phyloP scores from a whole-genome alignment of 2,888 invertebrate genomes.

The Monochamus alternatus region DNA sequence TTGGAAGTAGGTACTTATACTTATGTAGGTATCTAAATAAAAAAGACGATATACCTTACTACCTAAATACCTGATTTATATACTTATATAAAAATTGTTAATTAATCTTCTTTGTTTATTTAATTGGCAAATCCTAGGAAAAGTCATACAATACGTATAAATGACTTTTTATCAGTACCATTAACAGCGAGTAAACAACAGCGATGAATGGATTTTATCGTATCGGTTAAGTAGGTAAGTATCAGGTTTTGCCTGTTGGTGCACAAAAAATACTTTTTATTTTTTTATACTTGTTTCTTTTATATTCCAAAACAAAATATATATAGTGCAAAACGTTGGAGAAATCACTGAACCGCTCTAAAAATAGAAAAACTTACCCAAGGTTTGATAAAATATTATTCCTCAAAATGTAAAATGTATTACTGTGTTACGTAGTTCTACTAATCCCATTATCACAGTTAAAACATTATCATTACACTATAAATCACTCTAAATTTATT shows the following conservation, averaged over 20 bases:
- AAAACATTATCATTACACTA: conserved; percentile 35
- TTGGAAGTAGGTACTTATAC: too few relatives aligned
- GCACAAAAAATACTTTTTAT: too few relatives aligned
- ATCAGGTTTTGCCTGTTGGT: neutral
- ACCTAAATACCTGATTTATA: too few relatives aligned
- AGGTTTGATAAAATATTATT: conserved; percentile 29
- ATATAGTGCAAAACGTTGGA: conserved; percentile 12
- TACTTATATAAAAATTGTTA: too few relatives aligned
- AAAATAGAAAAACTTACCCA: conserved; percentile 31
- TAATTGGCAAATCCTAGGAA: too few relatives aligned
- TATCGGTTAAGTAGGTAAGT: neutral
- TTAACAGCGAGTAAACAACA: neutral
- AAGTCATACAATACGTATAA: too few relatives aligned
- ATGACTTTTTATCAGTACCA: too few relatives aligned
- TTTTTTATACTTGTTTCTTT: neutral
- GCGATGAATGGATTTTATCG: neutral
- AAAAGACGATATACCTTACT: too few relatives aligned
- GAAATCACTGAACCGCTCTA: conserved; percentile 16
- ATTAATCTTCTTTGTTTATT: too few relatives aligned
- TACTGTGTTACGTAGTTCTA: conserved; percentile 12
- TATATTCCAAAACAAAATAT: conserved; percentile 23
- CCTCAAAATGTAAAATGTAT: conserved; percentile 14
- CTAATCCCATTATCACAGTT: conserved; percentile 34
- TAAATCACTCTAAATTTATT: conserved; percentile 25
- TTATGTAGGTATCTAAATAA: too few relatives aligned